Base-by-base conservation (phyloP, 2,797 vertebrate species). In the Sphaeramia orbicularis region DNA sequence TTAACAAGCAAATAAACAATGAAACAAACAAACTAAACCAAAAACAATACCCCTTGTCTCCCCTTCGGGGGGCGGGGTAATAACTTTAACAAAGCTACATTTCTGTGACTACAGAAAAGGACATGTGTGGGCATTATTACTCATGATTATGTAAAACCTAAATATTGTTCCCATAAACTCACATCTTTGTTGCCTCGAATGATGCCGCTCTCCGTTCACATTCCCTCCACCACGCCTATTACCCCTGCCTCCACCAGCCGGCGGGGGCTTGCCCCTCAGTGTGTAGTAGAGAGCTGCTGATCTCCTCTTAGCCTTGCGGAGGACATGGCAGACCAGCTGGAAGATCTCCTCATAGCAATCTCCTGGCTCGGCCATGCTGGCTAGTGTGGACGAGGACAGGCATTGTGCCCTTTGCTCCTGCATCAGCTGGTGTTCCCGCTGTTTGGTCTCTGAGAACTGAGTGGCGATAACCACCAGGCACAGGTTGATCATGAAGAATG, bases 401-500 rank as follows among this genome's bases (percentile, higher is more conserved):
- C 96, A 96, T 1, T 81, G 93, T 0, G 94, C 96, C 8, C 97
- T 84, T 85, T 99, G 97, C 90, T 98, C 96, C 92, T 98, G 96
- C 97, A 99, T 99, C 91, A 99, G 93, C 90, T 97, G 96, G 86
- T 99, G 96, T 85, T 99, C 97, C 35, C 97, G 90, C 89, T 99
- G 97, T 90, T 99, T 99, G 40, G 97, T 99, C 93, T 99, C 97
- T 0, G 96, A 98, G 92, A 99, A 99, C 91, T 98, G 97, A 0
- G 97, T 98, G 71, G 97, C 97, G 10, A 99, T 98, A 85, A 99
- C 97, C 74, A 99, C 97, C 71, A 99, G 94, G 93, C 97, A 99
- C 82, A 99, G 94, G 91, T 99, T 99, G 91, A 99, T 98, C 97
- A 99, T 99, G 93, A 99, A 99, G 93, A 99, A 99, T 48, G 97